Conservation (phyloP, 2,888 invertebrate species). For the Drosophila rubida region DNA sequence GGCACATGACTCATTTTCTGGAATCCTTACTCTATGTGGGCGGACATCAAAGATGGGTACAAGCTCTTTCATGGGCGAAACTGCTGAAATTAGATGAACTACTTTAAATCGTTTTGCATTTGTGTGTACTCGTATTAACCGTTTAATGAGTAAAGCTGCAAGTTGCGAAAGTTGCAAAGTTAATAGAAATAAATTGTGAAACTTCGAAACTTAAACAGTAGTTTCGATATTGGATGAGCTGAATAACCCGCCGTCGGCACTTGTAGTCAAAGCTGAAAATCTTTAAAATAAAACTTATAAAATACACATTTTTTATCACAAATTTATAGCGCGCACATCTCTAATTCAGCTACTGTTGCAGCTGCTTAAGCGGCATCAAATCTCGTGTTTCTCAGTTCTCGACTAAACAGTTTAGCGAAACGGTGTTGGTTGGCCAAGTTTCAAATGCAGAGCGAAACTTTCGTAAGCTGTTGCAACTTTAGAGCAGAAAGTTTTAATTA, state of each 20-base stretch:
- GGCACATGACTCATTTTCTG: not conserved
- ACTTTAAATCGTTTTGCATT: not conserved
- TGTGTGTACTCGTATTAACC: not conserved
- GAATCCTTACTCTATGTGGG: not conserved
- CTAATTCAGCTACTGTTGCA: not conserved
- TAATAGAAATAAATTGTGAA: not conserved
- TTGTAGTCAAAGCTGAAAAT: not conserved
- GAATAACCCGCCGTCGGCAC: no score
- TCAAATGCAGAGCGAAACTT: constrained; percentile 17
- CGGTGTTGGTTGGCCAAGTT: constrained; percentile 10
- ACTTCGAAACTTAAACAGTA: not conserved
- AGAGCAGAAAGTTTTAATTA: constrained; percentile 30
- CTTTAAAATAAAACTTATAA: no score
- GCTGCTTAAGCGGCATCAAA: not conserved
- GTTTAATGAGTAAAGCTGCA: not conserved
- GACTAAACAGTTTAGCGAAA: constrained; percentile 12
- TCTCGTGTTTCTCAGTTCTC: not conserved
- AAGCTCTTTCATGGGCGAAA: not conserved
- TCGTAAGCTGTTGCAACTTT: constrained; percentile 4
- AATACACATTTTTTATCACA: no score
- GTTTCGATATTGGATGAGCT: not conserved
- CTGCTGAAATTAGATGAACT: not conserved
- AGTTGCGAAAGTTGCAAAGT: not conserved
- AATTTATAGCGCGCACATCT: no score
- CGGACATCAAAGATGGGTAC: not conserved